Conservation (phyloP, 92 coral and sea anemone genomes). For the Blastomussa wellsi region DNA sequence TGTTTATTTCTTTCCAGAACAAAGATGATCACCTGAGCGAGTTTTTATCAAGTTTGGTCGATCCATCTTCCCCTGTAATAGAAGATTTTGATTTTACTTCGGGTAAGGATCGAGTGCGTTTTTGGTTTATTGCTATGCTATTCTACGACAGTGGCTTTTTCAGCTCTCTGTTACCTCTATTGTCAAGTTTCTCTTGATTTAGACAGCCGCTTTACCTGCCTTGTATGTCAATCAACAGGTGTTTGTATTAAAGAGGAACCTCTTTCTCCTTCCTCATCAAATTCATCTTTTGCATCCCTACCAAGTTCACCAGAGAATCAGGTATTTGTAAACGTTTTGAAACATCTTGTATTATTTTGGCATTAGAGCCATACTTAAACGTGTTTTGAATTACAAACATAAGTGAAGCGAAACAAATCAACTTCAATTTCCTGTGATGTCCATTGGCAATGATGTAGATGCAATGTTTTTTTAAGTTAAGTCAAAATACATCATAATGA, state of each 20-base stretch:
- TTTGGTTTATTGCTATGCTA: not conserved
- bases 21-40: constrained; percentile 77
- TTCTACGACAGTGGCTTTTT: not conserved
- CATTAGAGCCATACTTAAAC: not conserved
- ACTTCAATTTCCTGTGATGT: not conserved
- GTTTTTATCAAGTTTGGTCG: constrained; percentile 77
- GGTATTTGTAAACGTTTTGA: constrained; percentile 45
- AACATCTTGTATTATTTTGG: not conserved
- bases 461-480: not conserved
- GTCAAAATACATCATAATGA: too few species aligned
- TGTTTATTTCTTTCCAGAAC: constrained; percentile 55
- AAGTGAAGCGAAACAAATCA: not conserved
- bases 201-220: constrained; percentile 19
- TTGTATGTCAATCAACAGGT: constrained; percentile 54
- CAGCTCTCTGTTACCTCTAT: not conserved
- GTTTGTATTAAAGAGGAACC: constrained; percentile 83
- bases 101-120: not conserved
- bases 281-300: constrained; percentile 71
- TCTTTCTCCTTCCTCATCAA: constrained; percentile 80
- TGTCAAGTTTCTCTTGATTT: not conserved
- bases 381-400: not conserved
- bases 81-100: constrained; percentile 48
- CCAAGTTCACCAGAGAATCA: constrained; percentile 98
- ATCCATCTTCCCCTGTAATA: constrained; percentile 60
- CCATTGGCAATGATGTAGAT: not conserved